A percentile compares a stretch with the other conserved stretches of the same genome.
These are phyloP conservation scores for Elegia similella DNA, from an alignment of 2,888 invertebrate genomes.

Conservation along the genomic window DNA sequence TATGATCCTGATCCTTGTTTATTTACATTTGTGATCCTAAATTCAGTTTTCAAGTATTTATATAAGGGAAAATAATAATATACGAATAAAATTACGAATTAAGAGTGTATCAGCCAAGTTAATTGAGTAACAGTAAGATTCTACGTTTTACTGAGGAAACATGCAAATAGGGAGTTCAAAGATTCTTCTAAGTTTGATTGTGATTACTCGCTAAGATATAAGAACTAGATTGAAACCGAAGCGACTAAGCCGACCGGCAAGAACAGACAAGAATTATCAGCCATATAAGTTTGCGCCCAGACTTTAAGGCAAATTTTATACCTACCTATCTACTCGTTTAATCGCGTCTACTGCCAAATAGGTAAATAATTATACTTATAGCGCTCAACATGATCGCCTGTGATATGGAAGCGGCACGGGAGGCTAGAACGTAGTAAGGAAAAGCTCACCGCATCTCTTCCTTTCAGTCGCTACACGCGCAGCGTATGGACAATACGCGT, in stretches of 20 bases:
- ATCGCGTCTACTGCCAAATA: constrained; percentile 3
- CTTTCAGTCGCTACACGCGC: neutral
- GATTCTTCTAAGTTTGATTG: neutral
- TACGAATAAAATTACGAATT: neutral
- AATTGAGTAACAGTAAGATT: neutral
- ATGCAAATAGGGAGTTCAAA: neutral
- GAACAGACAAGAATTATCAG: constrained; percentile 2
- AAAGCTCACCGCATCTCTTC: no score
- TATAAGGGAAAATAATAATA: neutral
- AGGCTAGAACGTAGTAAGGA: no score
- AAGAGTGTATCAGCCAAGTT: neutral
- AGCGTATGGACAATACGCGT: neutral
- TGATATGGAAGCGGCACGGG: neutral
- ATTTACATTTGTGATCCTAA: no score
- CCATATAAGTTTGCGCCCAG: constrained; percentile 9
- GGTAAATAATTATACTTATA: neutral
- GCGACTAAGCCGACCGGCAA: constrained; percentile 11
- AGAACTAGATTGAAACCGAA: constrained; percentile 15
- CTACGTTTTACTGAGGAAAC: constrained; percentile 2
- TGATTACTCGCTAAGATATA: constrained; percentile 12
- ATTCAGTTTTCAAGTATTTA: no score
- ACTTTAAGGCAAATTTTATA: constrained; percentile 18
- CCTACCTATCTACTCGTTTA: constrained; percentile 16
- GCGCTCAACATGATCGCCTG: neutral
- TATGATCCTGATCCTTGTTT: no score